Evolutionary conservation across 2,113 vertebrate genomes (phyloP), one percentile per base, ranked within the genome.

Genomic region (Pollachius pollachius): DNA sequence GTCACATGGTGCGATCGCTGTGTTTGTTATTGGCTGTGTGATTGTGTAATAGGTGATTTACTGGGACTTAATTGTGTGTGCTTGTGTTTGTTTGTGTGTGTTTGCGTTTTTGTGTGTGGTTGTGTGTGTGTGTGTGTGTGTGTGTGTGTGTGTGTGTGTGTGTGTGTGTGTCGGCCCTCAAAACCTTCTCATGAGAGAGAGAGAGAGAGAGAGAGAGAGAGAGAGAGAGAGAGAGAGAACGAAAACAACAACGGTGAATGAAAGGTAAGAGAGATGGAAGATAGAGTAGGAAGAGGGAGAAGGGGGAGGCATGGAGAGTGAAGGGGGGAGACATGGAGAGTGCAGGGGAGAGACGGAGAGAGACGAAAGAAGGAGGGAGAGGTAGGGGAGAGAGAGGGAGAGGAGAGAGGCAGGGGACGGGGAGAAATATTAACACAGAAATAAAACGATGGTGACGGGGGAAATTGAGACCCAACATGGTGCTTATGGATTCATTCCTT

Each of bases 381-480:
- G 27, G 27, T 27, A 27, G 4, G 27, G 7, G 27, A 41, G 34
- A 64, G 25, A 63, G 57, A 64, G 62, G 27, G 12, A 77, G 69
- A 66, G 4, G 34, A 19, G 69, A 71, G 75, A 64, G 64, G 60
- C 58, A 64, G 30, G 23, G 52, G 18, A 15, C 64, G 64, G 18
- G n/a, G 76, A 67, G 73, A 79, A 79, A 84, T 84, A 89, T 91
- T 87, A 89, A 87, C 77, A 61, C 71, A 72, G 60, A 72, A 79
- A 85, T 87, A 83, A 89, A 89, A 81, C 68, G 81, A 89, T 88
- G 76, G 85, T 88, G 87, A 85, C 82, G 86, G 87, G 77, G 84
- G 83, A 89, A 85, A 85, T 80, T 78, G 84, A 75, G 21, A 71
- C 80, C 71, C 75, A 58, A 70, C 80, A 75, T 15, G 65, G 82